Evolutionary conservation across 1,140 invertebrate species (phyloP).

Genomic region (Plodia interpunctella): DNA sequence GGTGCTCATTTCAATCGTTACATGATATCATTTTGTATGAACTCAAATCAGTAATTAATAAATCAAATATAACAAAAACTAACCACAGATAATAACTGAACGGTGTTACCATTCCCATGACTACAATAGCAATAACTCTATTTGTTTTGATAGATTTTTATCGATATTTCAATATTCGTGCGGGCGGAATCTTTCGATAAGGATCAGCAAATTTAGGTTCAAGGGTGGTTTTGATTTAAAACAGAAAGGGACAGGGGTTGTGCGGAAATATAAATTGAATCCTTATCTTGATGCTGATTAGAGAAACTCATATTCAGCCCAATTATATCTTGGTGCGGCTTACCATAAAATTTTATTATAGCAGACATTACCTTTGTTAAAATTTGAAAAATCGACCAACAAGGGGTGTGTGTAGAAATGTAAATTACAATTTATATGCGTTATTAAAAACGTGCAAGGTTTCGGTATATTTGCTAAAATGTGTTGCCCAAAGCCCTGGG

Average conservation of each 20-base stretch:
- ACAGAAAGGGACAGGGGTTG: slow-evolving; percentile 47
- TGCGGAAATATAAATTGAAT: slow-evolving; percentile 71
- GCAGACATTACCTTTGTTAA: background rate
- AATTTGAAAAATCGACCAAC: too few species aligned
- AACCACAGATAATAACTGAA: slow-evolving; percentile 24
- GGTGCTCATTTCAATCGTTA: too few species aligned
- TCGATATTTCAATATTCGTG: slow-evolving; percentile 50
- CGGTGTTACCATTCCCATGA: slow-evolving; percentile 21
- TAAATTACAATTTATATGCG: too few species aligned
- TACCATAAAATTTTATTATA: background rate
- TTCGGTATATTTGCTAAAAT: too few species aligned
- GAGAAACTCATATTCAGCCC: slow-evolving; percentile 10
- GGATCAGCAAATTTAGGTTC: slow-evolving; percentile 48
- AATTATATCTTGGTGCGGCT: slow-evolving; percentile 1
- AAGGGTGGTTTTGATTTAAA: slow-evolving; percentile 58
- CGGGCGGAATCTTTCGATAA: slow-evolving; percentile 36
- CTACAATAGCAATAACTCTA: slow-evolving; percentile 28
- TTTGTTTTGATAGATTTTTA: slow-evolving; percentile 57
- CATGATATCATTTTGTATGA: background rate
- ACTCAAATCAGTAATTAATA: slow-evolving; percentile 1
- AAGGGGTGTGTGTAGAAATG: too few species aligned
- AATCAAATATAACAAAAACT: background rate
- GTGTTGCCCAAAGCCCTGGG: too few species aligned
- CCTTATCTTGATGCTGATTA: slow-evolving; percentile 61
- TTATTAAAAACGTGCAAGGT: too few species aligned